Base-by-base conservation (phyloP, 2,113 vertebrate species). In the Rhombomys opimus region DNA sequence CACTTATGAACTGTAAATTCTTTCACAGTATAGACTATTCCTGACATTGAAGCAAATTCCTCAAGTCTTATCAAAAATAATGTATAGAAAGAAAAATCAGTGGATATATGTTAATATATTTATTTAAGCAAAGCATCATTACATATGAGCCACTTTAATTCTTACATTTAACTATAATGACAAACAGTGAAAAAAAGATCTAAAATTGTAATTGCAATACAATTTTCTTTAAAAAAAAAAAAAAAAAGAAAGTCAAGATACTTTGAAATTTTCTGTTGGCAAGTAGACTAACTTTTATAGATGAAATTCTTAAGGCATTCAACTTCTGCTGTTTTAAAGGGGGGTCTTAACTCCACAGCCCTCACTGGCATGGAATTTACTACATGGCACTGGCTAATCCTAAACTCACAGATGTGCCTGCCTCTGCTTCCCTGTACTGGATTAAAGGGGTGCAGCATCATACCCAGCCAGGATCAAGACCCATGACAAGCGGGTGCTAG, bases 71-170 rank as follows among this genome's bases (percentile, higher is more conserved):
- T n/a, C 10, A 92, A 80, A 91, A 91, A 68, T 46, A 57, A 89
- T 81, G 22, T n/a, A 57, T 41, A 7, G 22, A 85, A 22, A 22
- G 82, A 86, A 93, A 76, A 94, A 72, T n/a, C 13, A 90, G 95
- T 80, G 41, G 9, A 63, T 22, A 68, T 72, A 72, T 38, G 8
- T 38, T 38, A 73, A 41, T 73, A 22, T 73, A 73, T 73, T 70
- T 70, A 89, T 54, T 89, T 89, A 95, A 68, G 50, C 57, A 95
- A 96, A 96, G 81, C 20, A 82, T 93, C 38, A 91, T 86, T 92
- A 87, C 87, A 90, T 89, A 93, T 35, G 13, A 96, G 38, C 15
- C 35, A 95, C 73, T 94, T 25, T 57, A 25, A 72, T 91, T 87
- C 73, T 96, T 52, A 35, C 27, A 82, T 67, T 54, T 95, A 94